phyloP scores from a whole-genome alignment of 2,888 invertebrate genomes.

The Heliconius ethilla region DNA sequence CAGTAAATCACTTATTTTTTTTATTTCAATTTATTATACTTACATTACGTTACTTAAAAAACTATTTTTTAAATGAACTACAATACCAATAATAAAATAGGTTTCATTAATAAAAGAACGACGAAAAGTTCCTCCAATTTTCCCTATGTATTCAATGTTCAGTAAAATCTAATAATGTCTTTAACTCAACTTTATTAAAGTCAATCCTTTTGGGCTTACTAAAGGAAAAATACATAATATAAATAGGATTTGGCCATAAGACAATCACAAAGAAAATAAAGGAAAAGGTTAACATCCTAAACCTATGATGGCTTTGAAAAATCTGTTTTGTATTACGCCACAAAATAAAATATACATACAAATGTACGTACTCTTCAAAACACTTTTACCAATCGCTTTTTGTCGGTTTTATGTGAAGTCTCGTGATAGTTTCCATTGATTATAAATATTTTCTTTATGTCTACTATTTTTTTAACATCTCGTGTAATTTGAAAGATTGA shows the following conservation, averaged over 20 bases:
- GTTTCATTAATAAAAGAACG: neutral
- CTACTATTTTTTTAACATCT: neutral
- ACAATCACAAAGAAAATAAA: neutral
- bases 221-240: neutral
- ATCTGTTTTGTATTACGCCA: constrained; percentile 42
- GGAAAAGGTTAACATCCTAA: constrained; percentile 18
- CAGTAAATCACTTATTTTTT: too few relatives aligned
- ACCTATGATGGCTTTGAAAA: constrained; percentile 30
- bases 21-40: too few relatives aligned
- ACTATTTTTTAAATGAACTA: neutral
- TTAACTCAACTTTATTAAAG: neutral
- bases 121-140: neutral
- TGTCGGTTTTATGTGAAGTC: constrained; percentile 59
- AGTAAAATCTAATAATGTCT: neutral
- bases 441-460: neutral
- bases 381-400: constrained; percentile 57
- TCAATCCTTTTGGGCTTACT: constrained; percentile 2
- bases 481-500: neutral
- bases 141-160: neutral
- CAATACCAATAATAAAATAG: neutral
- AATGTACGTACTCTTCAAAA: constrained; percentile 52
- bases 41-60: neutral
- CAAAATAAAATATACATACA: constrained; percentile 24
- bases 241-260: neutral
- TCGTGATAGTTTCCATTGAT: constrained; percentile 52